Evolutionary conservation across 2,888 invertebrate genomes (phyloP).

Genomic region (Troilus luridus): DNA sequence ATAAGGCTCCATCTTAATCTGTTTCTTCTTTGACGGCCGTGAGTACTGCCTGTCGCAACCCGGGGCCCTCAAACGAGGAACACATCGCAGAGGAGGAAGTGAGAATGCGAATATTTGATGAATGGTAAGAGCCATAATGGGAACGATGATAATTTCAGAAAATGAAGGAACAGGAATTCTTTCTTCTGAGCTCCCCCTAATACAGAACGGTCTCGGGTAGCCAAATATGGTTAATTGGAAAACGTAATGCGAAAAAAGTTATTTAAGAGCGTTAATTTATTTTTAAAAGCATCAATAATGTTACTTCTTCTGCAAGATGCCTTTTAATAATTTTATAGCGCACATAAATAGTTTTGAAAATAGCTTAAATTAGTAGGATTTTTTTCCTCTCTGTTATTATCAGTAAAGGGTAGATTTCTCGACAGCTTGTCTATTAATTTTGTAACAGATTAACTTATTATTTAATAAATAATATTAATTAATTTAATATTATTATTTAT

Average conservation of each 20-base stretch:
- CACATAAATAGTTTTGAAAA: neutral
- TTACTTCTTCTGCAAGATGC: neutral
- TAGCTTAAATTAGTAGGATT: neutral
- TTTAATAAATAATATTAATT: no score
- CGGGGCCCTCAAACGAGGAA: neutral
- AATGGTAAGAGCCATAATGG: neutral
- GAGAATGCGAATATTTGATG: conserved; percentile 23
- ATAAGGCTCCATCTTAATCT: neutral
- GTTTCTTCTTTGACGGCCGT: conserved; percentile 3
- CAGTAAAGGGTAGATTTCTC: neutral
- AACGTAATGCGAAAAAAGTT: neutral
- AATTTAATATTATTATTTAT: no score
- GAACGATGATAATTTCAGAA: conserved; percentile 14
- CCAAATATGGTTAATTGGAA: conserved; percentile 40
- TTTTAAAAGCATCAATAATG: conserved; percentile 16
- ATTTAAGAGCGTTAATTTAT: neutral
- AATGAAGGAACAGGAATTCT: conserved; percentile 6
- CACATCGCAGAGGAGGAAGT: neutral
- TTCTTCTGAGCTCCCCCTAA: neutral
- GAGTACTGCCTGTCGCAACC: neutral
- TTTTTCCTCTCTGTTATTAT: neutral
- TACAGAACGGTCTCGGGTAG: neutral
- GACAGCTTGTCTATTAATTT: neutral
- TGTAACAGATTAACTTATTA: neutral
- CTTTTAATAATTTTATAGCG: neutral